Conservation (phyloP, 2,797 vertebrate species). For the Myiotriccus ornatus region DNA sequence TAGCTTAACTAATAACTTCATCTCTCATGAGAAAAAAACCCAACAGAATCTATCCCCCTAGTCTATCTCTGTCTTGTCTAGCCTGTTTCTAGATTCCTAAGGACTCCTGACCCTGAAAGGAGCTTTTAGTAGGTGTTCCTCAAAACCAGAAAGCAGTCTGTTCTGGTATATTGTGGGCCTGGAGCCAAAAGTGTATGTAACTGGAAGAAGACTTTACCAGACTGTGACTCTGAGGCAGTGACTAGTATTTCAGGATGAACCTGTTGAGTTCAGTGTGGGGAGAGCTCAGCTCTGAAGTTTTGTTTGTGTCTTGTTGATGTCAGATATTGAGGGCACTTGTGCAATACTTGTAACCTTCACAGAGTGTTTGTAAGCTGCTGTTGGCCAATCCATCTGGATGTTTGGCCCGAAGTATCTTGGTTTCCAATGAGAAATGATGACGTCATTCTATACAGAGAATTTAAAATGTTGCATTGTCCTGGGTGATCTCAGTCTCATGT, state of each 20-base stretch:
- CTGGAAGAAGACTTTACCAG: not conserved
- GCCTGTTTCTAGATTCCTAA: not conserved
- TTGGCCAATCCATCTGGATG: not conserved
- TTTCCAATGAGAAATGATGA: not conserved
- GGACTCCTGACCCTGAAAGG: not conserved
- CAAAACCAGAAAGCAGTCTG: not conserved
- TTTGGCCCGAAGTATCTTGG: not conserved
- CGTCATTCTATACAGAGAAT: not conserved
- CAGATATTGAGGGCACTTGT: not conserved
- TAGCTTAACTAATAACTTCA: not conserved
- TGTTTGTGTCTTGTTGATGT: not conserved
- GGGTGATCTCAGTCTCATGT: not conserved
- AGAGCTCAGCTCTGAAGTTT: not conserved
- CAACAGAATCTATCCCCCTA: not conserved
- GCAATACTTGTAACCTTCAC: not conserved
- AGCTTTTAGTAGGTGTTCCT: not conserved
- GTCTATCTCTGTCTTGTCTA: not conserved
- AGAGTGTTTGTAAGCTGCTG: not conserved
- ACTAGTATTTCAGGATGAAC: not conserved
- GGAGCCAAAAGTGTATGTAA: not conserved
- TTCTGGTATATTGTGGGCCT: not conserved
- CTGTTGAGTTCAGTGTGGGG: not conserved
- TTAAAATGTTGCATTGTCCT: fast-evolving
- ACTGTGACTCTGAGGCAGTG: fast-evolving
- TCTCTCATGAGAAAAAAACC: not conserved